Base-by-base conservation (phyloP, 2,797 vertebrate genomes). In the Petrocephalus sullivani region DNA sequence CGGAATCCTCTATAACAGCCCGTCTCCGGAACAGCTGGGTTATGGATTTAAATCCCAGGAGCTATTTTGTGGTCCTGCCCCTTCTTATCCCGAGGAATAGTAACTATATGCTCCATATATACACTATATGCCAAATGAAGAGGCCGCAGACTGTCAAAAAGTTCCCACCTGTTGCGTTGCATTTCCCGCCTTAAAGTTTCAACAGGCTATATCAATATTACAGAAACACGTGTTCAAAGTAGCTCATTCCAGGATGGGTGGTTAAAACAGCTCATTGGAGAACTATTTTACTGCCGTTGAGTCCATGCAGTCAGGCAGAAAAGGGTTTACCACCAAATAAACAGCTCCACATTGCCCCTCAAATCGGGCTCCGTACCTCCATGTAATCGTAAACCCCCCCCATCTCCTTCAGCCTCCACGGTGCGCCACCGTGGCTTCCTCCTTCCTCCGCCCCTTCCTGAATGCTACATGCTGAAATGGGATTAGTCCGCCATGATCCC, bases 401-500 rank as follows among this genome's bases (percentile, higher is more conserved):
- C 95, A 93, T 94, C 93, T 95, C 93, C 93, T 91, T 92, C 93
- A 90, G 91, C 90, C 90, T 54, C 21, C 9, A 85, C 78, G 93
- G 85, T 92, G 94, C 89, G 95, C 7, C 92, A 89, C 83, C 64
- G 53, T 8, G 33, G 78, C 49, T 49, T 54, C 83, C 12, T 16
- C 28, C 87, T 56, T 89, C 89, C 89, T 91, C 94, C 91, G 92
- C 90, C 87, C 89, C 91, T 91, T 92, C 94, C 93, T 90, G 94
- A 93, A 94, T 94, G 85, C 95, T 95, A 96, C 96, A 94, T 93
- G 93, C 92, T 91, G 86, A 94, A 95, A 95, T 93, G 93, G 95
- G 96, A 96, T 97, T 96, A 96, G 96, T 95, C 94, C 87, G 92
- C 91, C 92, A 92, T 94, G 95, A 96, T 96, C 96, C 95, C 92